Evolutionary conservation across 1,140 invertebrate species (phyloP).

Genomic region (Galleria mellonella): DNA sequence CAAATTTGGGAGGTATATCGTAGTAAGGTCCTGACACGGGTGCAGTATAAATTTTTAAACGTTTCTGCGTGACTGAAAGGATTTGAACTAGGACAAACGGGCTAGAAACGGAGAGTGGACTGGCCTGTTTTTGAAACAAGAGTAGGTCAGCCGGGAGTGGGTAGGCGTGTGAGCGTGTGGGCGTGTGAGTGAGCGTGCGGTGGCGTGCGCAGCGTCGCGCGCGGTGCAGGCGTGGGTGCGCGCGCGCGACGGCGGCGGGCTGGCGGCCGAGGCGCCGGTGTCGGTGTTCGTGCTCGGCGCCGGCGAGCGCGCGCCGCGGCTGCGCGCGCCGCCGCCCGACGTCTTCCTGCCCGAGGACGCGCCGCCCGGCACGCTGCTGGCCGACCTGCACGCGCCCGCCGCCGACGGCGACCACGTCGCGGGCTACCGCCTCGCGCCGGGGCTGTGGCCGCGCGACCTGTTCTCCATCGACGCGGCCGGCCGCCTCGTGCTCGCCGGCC

Average conservation of each 20-base stretch:
- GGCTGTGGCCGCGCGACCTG: slow-evolving; percentile 75
- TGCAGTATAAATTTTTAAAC: too few species aligned
- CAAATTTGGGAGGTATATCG: too few species aligned
- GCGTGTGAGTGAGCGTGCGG: slow-evolving; percentile 91
- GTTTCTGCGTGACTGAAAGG: too few species aligned
- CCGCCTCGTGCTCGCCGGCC: slow-evolving; percentile 80
- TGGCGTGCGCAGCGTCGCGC: slow-evolving; percentile 80
- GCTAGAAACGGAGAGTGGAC: too few species aligned
- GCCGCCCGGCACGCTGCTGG: slow-evolving; percentile 42
- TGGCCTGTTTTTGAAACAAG: too few species aligned
- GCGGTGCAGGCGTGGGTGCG: slow-evolving; percentile 92
- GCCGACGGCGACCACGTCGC: slow-evolving; percentile 1
- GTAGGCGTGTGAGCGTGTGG: slow-evolving; percentile 36
- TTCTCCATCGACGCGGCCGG: slow-evolving; percentile 86
- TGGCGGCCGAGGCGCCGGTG: slow-evolving; percentile 83
- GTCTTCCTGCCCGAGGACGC: slow-evolving; percentile 89
- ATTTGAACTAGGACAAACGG: too few species aligned
- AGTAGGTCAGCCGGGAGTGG: too few species aligned
- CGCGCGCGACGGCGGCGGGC: slow-evolving; percentile 85
- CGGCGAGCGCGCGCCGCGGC: slow-evolving; percentile 81
- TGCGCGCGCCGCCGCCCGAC: slow-evolving; percentile 82
- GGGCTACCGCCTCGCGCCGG: slow-evolving; percentile 80
- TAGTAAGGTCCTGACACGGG: too few species aligned
- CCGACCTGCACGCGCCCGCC: slow-evolving; percentile 73
- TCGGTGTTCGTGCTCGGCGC: slow-evolving; percentile 84